These are phyloP conservation scores for Porites evermanni DNA, from an alignment of 92 coral and sea anemone species.

Conservation along the genomic window DNA sequence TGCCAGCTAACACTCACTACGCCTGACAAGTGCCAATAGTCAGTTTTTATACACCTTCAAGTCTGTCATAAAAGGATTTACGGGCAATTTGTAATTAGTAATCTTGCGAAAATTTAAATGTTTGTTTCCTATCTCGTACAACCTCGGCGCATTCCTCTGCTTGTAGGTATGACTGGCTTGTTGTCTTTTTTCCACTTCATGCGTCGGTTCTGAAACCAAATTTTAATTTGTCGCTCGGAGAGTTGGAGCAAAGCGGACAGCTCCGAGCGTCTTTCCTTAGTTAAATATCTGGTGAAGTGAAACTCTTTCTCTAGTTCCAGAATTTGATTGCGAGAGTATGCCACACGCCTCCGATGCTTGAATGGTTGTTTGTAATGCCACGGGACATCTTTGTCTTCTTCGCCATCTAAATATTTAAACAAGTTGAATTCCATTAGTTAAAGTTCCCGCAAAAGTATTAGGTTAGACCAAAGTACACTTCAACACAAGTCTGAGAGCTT, in stretches of 20 bases:
- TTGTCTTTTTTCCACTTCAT: slow-evolving; percentile 99
- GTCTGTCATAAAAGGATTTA: slow-evolving; percentile 39
- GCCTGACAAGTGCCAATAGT: slow-evolving; percentile 17
- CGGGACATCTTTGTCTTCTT: slow-evolving; percentile 74
- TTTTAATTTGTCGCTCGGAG: slow-evolving; percentile 97
- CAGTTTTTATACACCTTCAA: slow-evolving; percentile 41
- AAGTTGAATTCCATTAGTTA: slow-evolving; percentile 23
- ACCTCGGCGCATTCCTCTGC: slow-evolving; percentile 96
- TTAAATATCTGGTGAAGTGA: slow-evolving; percentile 96
- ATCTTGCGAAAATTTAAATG: slow-evolving; percentile 11
- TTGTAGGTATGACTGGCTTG: slow-evolving; percentile 98
- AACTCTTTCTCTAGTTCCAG: slow-evolving; percentile 98
- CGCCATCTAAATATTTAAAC: slow-evolving; percentile 50
- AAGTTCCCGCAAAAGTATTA: not conserved
- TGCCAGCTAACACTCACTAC: not conserved
- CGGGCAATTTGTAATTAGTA: slow-evolving; percentile 27
- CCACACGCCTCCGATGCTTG: slow-evolving; percentile 94
- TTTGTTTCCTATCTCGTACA: slow-evolving; percentile 72
- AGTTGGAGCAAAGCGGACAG: slow-evolving; percentile 87
- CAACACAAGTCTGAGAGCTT: not conserved
- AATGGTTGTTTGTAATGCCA: slow-evolving; percentile 98
- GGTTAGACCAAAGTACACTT: not conserved
- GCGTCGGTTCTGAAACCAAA: slow-evolving; percentile 99
- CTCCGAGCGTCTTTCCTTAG: slow-evolving; percentile 96
- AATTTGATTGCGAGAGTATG: slow-evolving; percentile 93